phyloP scores from a whole-genome alignment of 2,797 vertebrate genomes.

The Babyrousa celebensis region DNA sequence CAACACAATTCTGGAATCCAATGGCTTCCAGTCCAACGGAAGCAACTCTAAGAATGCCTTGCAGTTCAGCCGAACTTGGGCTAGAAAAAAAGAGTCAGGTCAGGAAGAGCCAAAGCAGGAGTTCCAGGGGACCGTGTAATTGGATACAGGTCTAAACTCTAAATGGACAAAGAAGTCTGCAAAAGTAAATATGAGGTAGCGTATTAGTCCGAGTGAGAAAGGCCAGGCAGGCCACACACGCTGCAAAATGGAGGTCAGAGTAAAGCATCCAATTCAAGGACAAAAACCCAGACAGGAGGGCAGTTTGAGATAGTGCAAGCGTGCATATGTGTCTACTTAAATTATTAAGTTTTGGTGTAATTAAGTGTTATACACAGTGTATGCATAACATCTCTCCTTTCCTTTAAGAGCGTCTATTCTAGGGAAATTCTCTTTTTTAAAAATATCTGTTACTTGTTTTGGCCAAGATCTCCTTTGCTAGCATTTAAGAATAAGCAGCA shows the following conservation, averaged over 20 bases:
- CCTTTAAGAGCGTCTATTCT: neutral
- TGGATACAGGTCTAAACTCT: constrained; percentile 57
- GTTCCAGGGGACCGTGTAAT: constrained; percentile 1
- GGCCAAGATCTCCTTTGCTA: neutral
- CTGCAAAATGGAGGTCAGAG: neutral
- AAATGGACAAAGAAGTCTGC: constrained; percentile 49
- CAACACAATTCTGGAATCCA: neutral
- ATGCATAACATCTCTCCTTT: neutral
- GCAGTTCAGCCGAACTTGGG: neutral
- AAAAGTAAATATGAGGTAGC: constrained; percentile 60
- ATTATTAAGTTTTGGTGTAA: neutral
- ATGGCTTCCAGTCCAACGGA: neutral
- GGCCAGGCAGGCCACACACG: constrained; percentile 7
- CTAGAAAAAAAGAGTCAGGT: neutral
- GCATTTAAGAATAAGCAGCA: constrained; percentile 19
- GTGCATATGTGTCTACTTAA: neutral
- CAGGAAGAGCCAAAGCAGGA: constrained; percentile 34
- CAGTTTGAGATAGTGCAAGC: too few species aligned
- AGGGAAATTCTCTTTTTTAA: neutral
- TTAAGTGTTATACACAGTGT: neutral
- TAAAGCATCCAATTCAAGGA: neutral
- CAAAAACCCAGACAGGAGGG: neutral
- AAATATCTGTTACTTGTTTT: neutral
- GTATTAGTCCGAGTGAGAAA: constrained; percentile 20
- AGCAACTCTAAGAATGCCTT: neutral